Conservation (phyloP, 2,113 vertebrate species). For the Accipiter virgatus region DNA sequence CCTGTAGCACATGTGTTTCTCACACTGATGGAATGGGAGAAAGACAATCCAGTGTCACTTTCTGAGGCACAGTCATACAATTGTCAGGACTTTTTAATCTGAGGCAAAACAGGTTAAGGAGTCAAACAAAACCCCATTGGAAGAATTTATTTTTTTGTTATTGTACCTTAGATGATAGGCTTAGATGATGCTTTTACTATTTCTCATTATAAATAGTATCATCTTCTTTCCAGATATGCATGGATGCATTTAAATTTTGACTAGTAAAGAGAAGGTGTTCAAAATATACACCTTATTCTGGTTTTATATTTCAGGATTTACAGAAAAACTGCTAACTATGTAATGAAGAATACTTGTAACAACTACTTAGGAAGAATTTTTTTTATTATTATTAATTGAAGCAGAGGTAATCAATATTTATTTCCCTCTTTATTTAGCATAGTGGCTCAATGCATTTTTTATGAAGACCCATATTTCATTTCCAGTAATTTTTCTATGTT, state of each 20-base stretch:
- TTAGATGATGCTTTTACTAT: background rate
- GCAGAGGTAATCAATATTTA: background rate
- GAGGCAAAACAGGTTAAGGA: background rate
- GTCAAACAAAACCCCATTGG: background rate
- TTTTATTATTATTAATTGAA: background rate
- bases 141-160: background rate
- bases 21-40: background rate
- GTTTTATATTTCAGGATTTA: background rate
- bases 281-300: background rate
- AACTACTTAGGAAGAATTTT: background rate
- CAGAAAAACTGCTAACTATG: background rate
- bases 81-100: background rate
- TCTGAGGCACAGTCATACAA: too few species aligned
- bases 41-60: background rate
- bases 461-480: background rate
- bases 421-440: background rate
- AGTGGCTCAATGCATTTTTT: background rate
- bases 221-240: background rate
- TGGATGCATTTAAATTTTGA: background rate
- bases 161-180: background rate
- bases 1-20: accelerated
- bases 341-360: background rate
- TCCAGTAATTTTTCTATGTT: background rate
- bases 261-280: background rate
- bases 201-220: background rate